Percentiles rank a stretch among this genome's conserved stretches.
phyloP scores from a whole-genome alignment of 2,888 invertebrate species.

The Mactromeris polynyma region DNA sequence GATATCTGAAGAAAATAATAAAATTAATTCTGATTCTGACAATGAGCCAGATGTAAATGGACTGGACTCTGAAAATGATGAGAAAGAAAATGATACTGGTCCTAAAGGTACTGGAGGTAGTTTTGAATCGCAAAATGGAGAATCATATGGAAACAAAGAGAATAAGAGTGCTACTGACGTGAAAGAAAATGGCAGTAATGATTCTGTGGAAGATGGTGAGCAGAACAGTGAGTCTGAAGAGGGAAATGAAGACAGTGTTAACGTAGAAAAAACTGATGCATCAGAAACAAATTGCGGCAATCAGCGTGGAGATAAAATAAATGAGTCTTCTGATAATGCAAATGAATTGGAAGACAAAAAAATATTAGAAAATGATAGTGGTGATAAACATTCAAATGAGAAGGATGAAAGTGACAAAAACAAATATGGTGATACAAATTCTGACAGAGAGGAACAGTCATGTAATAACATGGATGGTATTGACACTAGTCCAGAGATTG shows the following conservation, averaged over 20 bases:
- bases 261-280: slow-evolving; percentile 7
- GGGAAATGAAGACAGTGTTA: background rate
- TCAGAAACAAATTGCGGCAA: background rate
- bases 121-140: background rate
- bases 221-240: background rate
- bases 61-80: background rate
- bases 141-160: background rate
- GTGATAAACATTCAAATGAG: background rate
- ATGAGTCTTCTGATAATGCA: background rate
- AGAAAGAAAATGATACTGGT: slow-evolving; percentile 15
- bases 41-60: slow-evolving; percentile 10
- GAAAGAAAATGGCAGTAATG: background rate
- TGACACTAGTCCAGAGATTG: background rate
- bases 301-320: background rate
- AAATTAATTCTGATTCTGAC: slow-evolving; percentile 26
- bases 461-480: background rate
- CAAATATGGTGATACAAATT: too few relatives aligned
- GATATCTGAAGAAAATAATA: slow-evolving; percentile 65
- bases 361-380: background rate
- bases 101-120: background rate
- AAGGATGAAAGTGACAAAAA: background rate
- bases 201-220: slow-evolving; percentile 20
- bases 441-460: background rate
- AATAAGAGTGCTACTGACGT: background rate
- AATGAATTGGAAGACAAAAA: background rate